Evolutionary conservation across 2,797 vertebrate genomes (phyloP).

Genomic region (Petrocephalus schoutedeni): DNA sequence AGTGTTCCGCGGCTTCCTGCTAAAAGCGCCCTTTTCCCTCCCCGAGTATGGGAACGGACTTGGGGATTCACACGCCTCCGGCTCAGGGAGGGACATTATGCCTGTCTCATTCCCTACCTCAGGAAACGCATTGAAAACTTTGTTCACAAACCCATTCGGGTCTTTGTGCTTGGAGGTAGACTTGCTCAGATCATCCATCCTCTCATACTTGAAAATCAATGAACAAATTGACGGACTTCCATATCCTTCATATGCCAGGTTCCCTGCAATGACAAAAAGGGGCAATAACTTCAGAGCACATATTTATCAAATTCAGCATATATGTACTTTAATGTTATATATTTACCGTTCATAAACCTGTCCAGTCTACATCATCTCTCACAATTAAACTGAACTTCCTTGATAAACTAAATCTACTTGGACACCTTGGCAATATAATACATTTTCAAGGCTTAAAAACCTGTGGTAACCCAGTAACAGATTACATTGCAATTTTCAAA

Average conservation of each 20-base stretch:
- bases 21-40: conserved; percentile 58
- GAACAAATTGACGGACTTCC: conserved; percentile 40
- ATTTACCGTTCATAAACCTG: conserved; percentile 33
- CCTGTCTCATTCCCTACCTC: conserved; percentile 62
- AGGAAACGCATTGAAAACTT: conserved; percentile 67
- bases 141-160: conserved; percentile 77
- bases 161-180: conserved; percentile 52
- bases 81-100: conserved; percentile 58
- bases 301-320: not conserved
- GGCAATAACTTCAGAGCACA: not conserved
- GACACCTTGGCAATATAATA: not conserved
- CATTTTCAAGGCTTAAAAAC: not conserved
- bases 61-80: conserved; percentile 49
- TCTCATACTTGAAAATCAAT: conserved; percentile 59
- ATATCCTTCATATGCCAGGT: conserved; percentile 11
- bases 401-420: not conserved
- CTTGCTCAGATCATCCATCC: conserved; percentile 62
- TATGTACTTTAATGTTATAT: conserved; percentile 25
- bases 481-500: not conserved
- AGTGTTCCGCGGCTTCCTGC: conserved; percentile 57
- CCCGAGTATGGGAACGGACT: conserved; percentile 38
- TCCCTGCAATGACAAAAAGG: conserved; percentile 38
- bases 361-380: conserved; percentile 18
- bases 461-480: not conserved
- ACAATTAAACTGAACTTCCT: not conserved